Base-by-base conservation (phyloP, 2,113 vertebrate genomes). In the Diglossa brunneiventris region DNA sequence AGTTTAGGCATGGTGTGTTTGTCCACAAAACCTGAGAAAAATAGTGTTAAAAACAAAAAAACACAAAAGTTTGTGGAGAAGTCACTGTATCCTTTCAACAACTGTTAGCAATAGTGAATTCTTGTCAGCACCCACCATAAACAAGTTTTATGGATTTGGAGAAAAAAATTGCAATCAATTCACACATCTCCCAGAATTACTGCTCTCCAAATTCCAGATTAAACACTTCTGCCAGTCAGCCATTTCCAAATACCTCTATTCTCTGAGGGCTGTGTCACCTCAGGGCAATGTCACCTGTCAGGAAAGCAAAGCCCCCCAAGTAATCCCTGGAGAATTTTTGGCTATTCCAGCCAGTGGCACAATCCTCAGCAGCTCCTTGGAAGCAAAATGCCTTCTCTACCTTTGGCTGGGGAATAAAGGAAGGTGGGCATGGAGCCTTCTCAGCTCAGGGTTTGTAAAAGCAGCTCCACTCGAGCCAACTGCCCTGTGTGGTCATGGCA, bases 401-500 rank as follows among this genome's bases (percentile, higher is more conserved):
- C 42, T 81, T 12, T 75, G 30, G 30, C 52, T 81, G 27, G 35
- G 3, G 30, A 58, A 69, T 58, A n/a, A 50, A 74, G 15, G 46
- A 12, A 46, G 19, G 31, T 22, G 46, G 59, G 63, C 59, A 49
- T 7, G 8, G 17, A 61, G 21, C 28, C 56, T 55, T 67, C 46
- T 30, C 58, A 84, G 22, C 46, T 33, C n/a, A 1, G 33, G 23
- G 44, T 31, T 24, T 18, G 23, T 8, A 16, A 49, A 31, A 42
- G 14, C 74, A 64, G 78, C 62, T 56, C 49, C 28, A 16, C 22
- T 28, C 12, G 23, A 80, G 20, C 52, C 44, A 33, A 7, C 4
- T 1, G 18, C 52, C 24, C 85, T 5, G 9, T 0, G 26, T 3
- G 64, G 21, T 6, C 63, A 1, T 1, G 22, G 49, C 46, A 22